These are phyloP conservation scores for Drosophila erecta DNA, from an alignment of 1,140 invertebrate genomes.

Conservation along the genomic window DNA sequence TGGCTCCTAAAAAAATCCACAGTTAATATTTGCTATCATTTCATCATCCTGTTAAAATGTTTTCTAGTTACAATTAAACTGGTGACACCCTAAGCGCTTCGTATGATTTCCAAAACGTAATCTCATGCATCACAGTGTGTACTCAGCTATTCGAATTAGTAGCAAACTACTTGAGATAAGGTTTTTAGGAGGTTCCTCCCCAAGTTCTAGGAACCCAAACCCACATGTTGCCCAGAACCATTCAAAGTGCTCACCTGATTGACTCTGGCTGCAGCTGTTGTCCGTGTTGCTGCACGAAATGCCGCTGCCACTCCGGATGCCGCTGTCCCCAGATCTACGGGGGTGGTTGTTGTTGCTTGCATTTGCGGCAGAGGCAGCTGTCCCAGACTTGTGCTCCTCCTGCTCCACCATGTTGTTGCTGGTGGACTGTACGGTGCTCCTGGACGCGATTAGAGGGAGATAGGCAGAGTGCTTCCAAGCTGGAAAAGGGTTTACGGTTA, in stretches of 20 bases:
- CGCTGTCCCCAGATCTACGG: conserved; percentile 68
- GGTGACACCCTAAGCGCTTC: too few relatives aligned
- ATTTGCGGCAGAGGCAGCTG: conserved; percentile 30
- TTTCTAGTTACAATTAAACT: too few relatives aligned
- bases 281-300: conserved; percentile 76
- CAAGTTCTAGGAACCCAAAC: background rate
- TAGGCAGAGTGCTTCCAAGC: conserved; percentile 5
- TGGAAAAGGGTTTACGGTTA: conserved; percentile 49
- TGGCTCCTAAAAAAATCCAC: too few relatives aligned
- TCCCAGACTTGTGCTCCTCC: conserved; percentile 67
- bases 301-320: conserved; percentile 63
- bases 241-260: conserved; percentile 72
- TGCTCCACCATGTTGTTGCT: conserved; percentile 71
- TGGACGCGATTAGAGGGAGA: conserved; percentile 21
- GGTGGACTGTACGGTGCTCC: conserved; percentile 1
- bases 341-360: conserved; percentile 45
- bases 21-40: too few relatives aligned
- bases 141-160: too few relatives aligned
- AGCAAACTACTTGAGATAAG: background rate
- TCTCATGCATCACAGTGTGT: too few relatives aligned
- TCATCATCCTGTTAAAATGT: too few relatives aligned
- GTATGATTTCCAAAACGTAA: background rate
- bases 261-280: conserved; percentile 78
- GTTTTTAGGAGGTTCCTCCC: background rate
- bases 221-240: background rate